These are phyloP conservation scores for Stomorhina lunata DNA, from an alignment of 2,888 invertebrate species.

Conservation along the genomic window DNA sequence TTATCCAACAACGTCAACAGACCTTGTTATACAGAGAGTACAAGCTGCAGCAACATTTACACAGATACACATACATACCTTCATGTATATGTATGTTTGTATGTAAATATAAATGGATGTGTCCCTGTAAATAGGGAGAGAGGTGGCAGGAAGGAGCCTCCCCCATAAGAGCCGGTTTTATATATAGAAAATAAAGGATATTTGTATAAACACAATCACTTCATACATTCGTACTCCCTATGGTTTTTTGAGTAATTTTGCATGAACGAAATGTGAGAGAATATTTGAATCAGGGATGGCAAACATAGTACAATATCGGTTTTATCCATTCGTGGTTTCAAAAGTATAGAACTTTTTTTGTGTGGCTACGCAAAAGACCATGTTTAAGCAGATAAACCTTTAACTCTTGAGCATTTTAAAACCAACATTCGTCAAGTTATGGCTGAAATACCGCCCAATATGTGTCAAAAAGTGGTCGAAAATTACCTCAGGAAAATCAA, in stretches of 20 bases:
- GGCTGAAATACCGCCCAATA: too few relatives aligned
- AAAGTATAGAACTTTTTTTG: too few relatives aligned
- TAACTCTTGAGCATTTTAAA: too few relatives aligned
- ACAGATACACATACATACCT: neutral
- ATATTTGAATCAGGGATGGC: too few relatives aligned
- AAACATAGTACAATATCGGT: too few relatives aligned
- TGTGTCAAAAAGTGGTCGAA: too few relatives aligned
- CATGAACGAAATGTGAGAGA: too few relatives aligned
- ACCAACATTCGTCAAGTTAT: too few relatives aligned
- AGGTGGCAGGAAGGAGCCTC: neutral
- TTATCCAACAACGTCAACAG: conserved; percentile 48
- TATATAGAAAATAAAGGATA: conserved; percentile 22
- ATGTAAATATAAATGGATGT: neutral
- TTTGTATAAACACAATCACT: conserved; percentile 6
- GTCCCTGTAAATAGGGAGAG: neutral
- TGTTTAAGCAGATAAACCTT: too few relatives aligned
- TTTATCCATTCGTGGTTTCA: too few relatives aligned
- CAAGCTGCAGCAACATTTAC: conserved; percentile 13
- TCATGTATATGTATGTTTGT: neutral
- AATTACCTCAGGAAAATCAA: too few relatives aligned
- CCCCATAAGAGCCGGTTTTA: conserved; percentile 31
- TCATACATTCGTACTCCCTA: neutral
- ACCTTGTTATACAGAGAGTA: conserved; percentile 53
- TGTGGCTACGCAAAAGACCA: too few relatives aligned
- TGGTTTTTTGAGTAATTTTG: conserved; percentile 12